Evolutionary conservation across 2,113 vertebrate species (phyloP).

Genomic region (Leptocoma aspasia): DNA sequence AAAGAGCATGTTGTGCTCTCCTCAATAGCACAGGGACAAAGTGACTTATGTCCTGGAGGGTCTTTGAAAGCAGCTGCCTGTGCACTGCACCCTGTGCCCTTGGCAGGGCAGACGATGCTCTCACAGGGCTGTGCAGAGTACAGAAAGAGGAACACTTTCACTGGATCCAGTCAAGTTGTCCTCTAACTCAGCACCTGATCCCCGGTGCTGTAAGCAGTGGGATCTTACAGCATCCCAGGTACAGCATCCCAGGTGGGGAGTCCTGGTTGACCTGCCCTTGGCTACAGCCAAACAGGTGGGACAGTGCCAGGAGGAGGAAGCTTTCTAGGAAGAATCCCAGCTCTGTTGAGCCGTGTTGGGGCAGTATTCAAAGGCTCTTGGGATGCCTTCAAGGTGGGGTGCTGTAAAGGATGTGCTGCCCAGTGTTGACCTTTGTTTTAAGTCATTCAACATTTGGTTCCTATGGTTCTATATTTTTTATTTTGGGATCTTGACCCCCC

Average conservation of each 20-base stretch:
- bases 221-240: too few relatives aligned
- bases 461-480: neutral
- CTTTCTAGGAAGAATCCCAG: neutral
- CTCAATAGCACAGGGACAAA: neutral
- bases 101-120: neutral
- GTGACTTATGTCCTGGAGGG: neutral
- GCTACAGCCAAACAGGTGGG: neutral
- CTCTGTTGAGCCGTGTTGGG: neutral
- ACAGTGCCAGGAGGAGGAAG: neutral
- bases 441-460: neutral
- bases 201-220: too few relatives aligned
- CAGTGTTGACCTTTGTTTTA: neutral
- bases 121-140: neutral
- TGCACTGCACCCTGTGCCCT: neutral
- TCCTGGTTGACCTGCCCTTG: neutral
- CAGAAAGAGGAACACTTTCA: neutral
- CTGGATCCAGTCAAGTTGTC: neutral
- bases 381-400: neutral
- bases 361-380: neutral
- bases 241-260: neutral
- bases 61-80: neutral
- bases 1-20: neutral
- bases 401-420: neutral
- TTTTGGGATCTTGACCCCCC: neutral
- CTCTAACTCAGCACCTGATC: neutral